Base-by-base conservation (phyloP, 2,888 invertebrate genomes). In the Tholera decimalis region DNA sequence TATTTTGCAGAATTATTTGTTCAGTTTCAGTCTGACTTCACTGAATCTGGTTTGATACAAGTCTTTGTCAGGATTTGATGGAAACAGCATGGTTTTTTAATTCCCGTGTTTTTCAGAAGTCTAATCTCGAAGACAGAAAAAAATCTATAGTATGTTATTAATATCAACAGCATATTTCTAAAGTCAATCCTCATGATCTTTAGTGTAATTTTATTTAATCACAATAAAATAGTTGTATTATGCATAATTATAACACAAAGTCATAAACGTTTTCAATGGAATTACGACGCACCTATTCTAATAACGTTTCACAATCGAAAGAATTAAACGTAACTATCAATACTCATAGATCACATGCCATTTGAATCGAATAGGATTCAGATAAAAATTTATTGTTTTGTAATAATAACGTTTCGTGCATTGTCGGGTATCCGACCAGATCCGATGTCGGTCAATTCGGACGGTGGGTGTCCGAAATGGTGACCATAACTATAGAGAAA, bases 401-500 rank as follows among this genome's bases (percentile, higher is more conserved):
- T 69, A 81, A 82, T 77, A 71, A 73, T 77, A 73, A 77, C 53
- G 60, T 73, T 77, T 79, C 72, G 73, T 74, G 73, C 69, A 73
- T 79, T 81, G 77, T 83, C 74, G 70, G 58, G 57, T 60, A 51
- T 58, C 67, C 66, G 72, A 76, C 70, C 76, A 73, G 74, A 73
- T 82, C 75, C 76, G 73, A 80, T 80, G 71, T 80, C 73, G 82
- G 73, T 68, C 72, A 70, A 51, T 44, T 57, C 57, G 73, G 57
- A 57, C 76, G 60, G 81, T 83, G 81, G 84, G 83, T 83, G 83
- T 83, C 73, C 83, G 11, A 26, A 5, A 30, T 35, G 61, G 61
- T 75, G 67, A n/a, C 80, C 76, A 80, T 55, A 26, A 6, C 22
- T 66, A 60, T 0, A 30, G 24, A 8, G 15, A 47, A 54, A 5